Evolutionary conservation across 2,888 invertebrate genomes (phyloP), one percentile per base, ranked within the genome.

Genomic region (Metallyticus violacea): DNA sequence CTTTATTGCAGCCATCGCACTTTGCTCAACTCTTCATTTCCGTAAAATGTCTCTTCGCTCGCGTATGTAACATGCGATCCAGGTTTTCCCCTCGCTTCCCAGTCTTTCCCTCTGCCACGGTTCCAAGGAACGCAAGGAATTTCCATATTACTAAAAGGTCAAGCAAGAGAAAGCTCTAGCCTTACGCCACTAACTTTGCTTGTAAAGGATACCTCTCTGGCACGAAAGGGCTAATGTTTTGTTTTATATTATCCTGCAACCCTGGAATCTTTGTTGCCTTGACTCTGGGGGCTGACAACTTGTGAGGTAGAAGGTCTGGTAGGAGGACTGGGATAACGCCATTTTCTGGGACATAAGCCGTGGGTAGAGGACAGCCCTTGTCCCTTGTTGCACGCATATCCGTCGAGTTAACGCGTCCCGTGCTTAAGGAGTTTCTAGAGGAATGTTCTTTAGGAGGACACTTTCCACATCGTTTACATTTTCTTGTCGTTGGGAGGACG

Each of bases 101-200:
- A n/a, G n/a, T n/a, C n/a, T n/a, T n/a, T n/a, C n/a, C 40, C 3
- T 15, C 40, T 62, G 30, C 30, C 81, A 25, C 30, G 40, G 30
- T 29, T 81, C 29, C 40, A n/a, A 81, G 85, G 81, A 76, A 85
- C 26, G 77, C 79, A 26, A 81, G 85, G 85, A 85, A 85, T 85
- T 85, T 85, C 85, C 85, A 85, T 85, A 85, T 85, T 85, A 81
- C 85, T 30, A 77, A 85, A 77, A 85, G 85, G 85, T 85, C 85
- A 81, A 81, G 85, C 81, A 81, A 26, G 26, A 25, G 30, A n/a
- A 62, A 29, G 27, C 27, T 9, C 80, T 62, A 28, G 62, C 79
- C 85, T 81, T 40, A 25, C 30, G 81, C 40, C 26, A 82, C 83
- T 83, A 83, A 83, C 83, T 83, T 83, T 26, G 40, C 28, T 28